Base-by-base conservation (phyloP, 1,140 invertebrate species). In the Zelostemma sp. region DNA sequence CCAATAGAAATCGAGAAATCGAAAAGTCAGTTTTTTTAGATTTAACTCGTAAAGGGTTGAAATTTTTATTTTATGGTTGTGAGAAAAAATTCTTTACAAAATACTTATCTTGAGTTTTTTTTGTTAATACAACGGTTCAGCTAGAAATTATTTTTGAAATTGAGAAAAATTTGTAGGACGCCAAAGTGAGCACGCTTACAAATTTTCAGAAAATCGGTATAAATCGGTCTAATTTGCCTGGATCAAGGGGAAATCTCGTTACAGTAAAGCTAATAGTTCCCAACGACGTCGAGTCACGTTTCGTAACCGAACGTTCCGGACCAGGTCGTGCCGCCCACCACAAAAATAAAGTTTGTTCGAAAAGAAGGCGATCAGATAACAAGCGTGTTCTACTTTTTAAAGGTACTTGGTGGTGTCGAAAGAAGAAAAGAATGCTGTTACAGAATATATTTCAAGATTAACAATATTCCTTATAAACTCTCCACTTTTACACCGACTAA, bases 261-360 rank as follows among this genome's bases (percentile, higher is more conserved):
- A 35, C 17, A 8, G 18, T 11, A 9, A 19, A 38, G 60, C 64
- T 56, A n/a, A 64, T 69, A 64, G 6, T n/a, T n/a, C n/a, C n/a
- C n/a, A n/a, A 1, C 28, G 28, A 19, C 0, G n/a, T 45, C 47
- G 9, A 53, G 46, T 48, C 19, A 4, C 16, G 38, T 57, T 62
- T 50, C 58, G 62, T 62, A 62, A 66, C 62, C 14, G 21, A 40
- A 49, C 28, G 21, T 31, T 53, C 6, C 16, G 15, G 35, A 64
- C 53, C 53, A 49, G 41, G 43, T 65, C 62, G 68, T 71, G 62
- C 68, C 68, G 63, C 62, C 50, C 62, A 57, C 58, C 58, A 50
- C 38, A 54, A 68, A 71, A 58, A 40, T 54, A 71, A 65, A 54
- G 31, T 49, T n/a, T n/a, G n/a, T n/a, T n/a, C n/a, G n/a, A n/a